Percentiles rank a stretch among this genome's conserved stretches.
These are phyloP conservation scores for Chloromyia formosa DNA, from an alignment of 2,888 invertebrate species.

Conservation along the genomic window DNA sequence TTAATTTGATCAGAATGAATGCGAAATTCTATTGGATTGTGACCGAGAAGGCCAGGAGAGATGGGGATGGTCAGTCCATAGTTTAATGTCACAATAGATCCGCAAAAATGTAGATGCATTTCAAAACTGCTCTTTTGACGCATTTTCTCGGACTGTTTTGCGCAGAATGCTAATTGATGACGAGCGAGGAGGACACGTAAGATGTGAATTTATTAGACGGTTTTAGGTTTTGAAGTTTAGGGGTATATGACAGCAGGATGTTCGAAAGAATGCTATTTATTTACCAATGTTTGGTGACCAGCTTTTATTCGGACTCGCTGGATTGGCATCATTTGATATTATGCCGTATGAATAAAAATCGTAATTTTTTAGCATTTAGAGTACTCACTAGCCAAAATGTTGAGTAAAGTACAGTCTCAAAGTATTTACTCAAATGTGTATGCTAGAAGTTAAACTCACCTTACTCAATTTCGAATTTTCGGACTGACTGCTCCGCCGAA, in stretches of 20 bases:
- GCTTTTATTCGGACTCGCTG: no score
- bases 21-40: neutral
- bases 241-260: neutral
- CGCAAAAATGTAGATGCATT: neutral
- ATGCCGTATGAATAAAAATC: no score
- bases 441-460: no score
- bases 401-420: no score
- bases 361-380: no score
- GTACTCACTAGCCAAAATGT: no score
- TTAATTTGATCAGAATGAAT: slow-evolving; percentile 25
- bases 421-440: no score
- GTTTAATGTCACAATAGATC: neutral
- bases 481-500: no score
- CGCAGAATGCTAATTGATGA: slow-evolving; percentile 15
- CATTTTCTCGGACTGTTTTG: neutral
- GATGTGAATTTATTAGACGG: neutral
- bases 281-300: no score
- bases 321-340: no score
- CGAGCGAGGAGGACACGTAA: neutral
- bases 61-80: neutral
- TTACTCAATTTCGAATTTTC: no score
- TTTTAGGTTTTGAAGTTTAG: neutral
- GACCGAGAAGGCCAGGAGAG: neutral
- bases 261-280: no score
- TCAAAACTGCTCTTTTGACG: slow-evolving; percentile 14